Evolutionary conservation across 2,113 vertebrate species (phyloP).

Genomic region (Tetraodon nigroviridis): DNA sequence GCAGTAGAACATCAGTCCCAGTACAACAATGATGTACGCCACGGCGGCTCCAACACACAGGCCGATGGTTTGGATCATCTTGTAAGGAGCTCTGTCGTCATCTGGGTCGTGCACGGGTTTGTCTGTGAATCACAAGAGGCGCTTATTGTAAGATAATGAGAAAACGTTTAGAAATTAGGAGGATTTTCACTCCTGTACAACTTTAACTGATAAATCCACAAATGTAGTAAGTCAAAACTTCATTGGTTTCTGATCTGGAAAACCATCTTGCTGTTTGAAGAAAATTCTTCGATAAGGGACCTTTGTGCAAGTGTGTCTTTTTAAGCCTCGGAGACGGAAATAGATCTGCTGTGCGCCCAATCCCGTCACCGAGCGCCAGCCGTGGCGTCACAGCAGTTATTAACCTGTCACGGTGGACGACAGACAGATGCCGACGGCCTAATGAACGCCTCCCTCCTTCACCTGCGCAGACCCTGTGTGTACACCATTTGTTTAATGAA

Average conservation of each 20-base stretch:
- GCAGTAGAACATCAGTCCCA: constrained; percentile 99
- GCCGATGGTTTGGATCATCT: constrained; percentile 98
- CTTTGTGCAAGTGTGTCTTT: background rate
- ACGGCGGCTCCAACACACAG: constrained; percentile 93
- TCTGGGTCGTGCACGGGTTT: constrained; percentile 71
- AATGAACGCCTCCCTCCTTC: constrained; percentile 44
- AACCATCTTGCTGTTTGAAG: constrained; percentile 4
- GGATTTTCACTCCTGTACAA: too few species aligned
- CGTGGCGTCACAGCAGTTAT: constrained; percentile 38
- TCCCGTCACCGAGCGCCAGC: constrained; percentile 43
- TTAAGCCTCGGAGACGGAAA: constrained; percentile 16
- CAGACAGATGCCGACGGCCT: constrained; percentile 32
- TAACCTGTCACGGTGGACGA: constrained; percentile 47
- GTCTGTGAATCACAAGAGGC: constrained; percentile 69
- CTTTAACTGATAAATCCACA: too few species aligned
- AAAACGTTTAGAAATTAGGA: too few species aligned
- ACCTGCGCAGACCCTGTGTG: constrained; percentile 15
- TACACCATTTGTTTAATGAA: constrained; percentile 16
- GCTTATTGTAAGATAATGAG: too few species aligned
- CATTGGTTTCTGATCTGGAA: background rate
- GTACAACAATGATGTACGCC: constrained; percentile 93
- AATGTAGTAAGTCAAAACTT: background rate
- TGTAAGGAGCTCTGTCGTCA: constrained; percentile 85
- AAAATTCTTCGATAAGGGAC: constrained; percentile 24
- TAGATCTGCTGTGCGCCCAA: constrained; percentile 34